Percentiles rank a stretch among this genome's conserved stretches.
These are phyloP conservation scores for Spea hammondii DNA, from an alignment of 2,797 vertebrate genomes.

Conservation along the genomic window DNA sequence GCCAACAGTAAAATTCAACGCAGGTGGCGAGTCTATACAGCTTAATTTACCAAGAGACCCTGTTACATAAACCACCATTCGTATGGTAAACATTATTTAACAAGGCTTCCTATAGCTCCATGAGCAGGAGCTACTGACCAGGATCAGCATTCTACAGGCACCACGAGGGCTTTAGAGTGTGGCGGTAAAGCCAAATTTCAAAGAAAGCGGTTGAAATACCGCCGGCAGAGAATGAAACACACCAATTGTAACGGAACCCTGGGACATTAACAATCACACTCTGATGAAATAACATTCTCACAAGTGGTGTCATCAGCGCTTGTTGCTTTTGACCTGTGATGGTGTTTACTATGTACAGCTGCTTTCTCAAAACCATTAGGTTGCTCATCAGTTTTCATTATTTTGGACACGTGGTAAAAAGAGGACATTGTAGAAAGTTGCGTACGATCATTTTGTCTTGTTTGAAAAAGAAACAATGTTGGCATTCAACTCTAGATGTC, in stretches of 20 bases:
- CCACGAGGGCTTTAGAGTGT: constrained; percentile 38
- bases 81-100: background rate
- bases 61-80: constrained; percentile 32
- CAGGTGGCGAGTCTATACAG: constrained; percentile 58
- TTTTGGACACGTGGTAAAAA: too few relatives aligned
- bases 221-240: background rate
- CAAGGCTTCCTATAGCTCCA: constrained; percentile 40
- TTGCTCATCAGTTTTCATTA: background rate
- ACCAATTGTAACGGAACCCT: background rate
- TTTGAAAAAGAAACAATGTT: background rate
- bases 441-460: background rate
- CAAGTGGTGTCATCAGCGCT: background rate
- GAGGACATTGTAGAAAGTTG: background rate
- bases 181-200: constrained; percentile 37
- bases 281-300: background rate
- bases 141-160: constrained; percentile 45
- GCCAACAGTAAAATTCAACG: constrained; percentile 56
- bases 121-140: constrained; percentile 39
- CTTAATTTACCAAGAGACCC: constrained; percentile 70
- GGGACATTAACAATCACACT: background rate
- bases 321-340: constrained; percentile 8
- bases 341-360: background rate
- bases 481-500: background rate
- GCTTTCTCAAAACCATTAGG: background rate
- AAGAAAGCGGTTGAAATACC: background rate